Percentiles rank a stretch among this genome's conserved stretches.
Evolutionary conservation across 2,113 vertebrate genomes (phyloP).

Genomic region (Clarias batrachus): DNA sequence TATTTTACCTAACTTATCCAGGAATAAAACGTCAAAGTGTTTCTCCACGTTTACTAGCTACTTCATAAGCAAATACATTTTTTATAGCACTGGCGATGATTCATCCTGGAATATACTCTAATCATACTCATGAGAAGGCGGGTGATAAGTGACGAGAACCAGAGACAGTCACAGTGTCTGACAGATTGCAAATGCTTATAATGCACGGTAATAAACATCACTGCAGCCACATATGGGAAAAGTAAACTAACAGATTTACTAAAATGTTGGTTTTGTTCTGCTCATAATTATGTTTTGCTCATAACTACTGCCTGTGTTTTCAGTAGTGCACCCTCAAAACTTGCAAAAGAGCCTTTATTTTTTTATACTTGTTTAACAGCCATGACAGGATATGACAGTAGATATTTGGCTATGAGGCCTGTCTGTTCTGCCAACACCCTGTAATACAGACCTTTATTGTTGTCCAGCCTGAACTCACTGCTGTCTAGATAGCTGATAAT

Average conservation of each 20-base stretch:
- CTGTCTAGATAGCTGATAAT: slow-evolving; percentile 12
- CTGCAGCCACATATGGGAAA: neutral
- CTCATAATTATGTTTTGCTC: neutral
- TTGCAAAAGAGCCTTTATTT: slow-evolving; percentile 23
- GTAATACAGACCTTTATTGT: slow-evolving; percentile 28
- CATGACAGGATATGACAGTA: slow-evolving; percentile 37
- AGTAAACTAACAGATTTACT: neutral
- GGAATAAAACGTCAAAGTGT: neutral
- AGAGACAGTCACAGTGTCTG: neutral
- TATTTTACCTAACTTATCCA: neutral
- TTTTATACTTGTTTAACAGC: slow-evolving; percentile 5
- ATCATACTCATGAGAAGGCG: neutral
- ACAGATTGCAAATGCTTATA: neutral
- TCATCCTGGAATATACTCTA: neutral
- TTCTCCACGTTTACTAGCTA: neutral
- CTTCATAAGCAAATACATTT: neutral
- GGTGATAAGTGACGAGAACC: slow-evolving; percentile 1
- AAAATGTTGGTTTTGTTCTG: neutral
- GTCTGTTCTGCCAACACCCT: slow-evolving; percentile 25
- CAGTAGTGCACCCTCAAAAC: neutral
- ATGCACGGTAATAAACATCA: slow-evolving; percentile 1
- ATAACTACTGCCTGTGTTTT: neutral
- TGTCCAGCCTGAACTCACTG: slow-evolving; percentile 5
- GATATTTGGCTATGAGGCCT: slow-evolving; percentile 24
- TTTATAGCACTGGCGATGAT: slow-evolving; percentile 1